Conservation (phyloP, 92 coral and sea anemone genomes). For the Porites divaricata region DNA sequence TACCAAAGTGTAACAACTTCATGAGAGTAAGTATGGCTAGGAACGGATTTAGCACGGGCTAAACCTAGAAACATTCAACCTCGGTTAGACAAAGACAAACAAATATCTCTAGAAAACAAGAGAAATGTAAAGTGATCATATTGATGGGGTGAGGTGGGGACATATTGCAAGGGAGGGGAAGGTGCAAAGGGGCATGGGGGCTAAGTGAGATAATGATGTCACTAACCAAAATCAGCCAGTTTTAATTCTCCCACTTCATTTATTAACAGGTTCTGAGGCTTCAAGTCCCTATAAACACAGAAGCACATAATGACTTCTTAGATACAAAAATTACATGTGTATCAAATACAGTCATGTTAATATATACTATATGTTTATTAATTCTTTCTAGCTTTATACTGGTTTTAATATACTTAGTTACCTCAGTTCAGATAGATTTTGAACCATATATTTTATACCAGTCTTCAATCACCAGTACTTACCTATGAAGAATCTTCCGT, state of each 20-base stretch:
- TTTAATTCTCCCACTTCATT: slow-evolving; percentile 94
- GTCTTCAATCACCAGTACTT: not conserved
- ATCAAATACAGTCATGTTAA: not conserved
- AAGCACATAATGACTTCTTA: not conserved
- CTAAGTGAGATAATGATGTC: not conserved
- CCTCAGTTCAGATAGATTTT: not conserved
- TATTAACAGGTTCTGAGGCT: slow-evolving; percentile 93
- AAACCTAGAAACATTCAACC: slow-evolving; percentile 59
- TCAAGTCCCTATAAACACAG: slow-evolving; percentile 75
- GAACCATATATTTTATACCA: no score
- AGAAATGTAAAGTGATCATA: no score
- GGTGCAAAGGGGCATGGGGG: not conserved
- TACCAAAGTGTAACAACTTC: slow-evolving; percentile 99
- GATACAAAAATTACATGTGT: not conserved
- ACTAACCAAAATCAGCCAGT: slow-evolving; percentile 96
- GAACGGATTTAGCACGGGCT: slow-evolving; percentile 98
- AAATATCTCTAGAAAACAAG: no score
- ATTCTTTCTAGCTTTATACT: no score
- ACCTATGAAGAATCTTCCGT: slow-evolving; percentile 96
- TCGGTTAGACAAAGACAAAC: no score
- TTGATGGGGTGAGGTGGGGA: not conserved
- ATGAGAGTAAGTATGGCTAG: slow-evolving; percentile 95
- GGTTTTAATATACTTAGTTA: not conserved
- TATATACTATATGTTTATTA: no score
- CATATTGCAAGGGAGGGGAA: not conserved